These are phyloP conservation scores for Percopsis omiscomaycus DNA, from an alignment of 2,797 vertebrate species.

Conservation along the genomic window DNA sequence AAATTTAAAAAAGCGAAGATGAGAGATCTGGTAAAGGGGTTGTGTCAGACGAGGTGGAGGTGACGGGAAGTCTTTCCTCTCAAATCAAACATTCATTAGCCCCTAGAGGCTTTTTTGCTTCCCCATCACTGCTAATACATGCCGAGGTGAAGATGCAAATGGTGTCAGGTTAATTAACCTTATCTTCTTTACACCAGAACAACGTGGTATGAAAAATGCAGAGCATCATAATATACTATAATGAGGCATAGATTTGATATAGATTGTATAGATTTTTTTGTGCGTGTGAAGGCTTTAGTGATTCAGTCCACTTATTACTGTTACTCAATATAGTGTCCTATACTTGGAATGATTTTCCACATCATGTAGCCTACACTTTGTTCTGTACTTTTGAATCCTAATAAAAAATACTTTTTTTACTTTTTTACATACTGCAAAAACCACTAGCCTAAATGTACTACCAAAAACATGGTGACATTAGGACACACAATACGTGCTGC, in stretches of 20 bases:
- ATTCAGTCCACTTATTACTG: slow-evolving; percentile 31
- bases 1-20: too few species aligned
- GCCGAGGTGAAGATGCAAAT: slow-evolving; percentile 56
- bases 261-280: slow-evolving; percentile 32
- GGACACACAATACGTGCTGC: too few species aligned
- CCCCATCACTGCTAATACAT: slow-evolving; percentile 51
- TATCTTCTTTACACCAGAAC: slow-evolving; percentile 59
- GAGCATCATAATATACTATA: slow-evolving; percentile 7
- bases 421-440: too few species aligned
- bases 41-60: slow-evolving; percentile 47
- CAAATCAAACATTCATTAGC: slow-evolving; percentile 73
- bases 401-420: too few species aligned
- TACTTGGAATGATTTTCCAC: too few species aligned
- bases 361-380: too few species aligned
- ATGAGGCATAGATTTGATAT: too few species aligned
- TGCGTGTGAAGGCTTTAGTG: slow-evolving; percentile 26
- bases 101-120: slow-evolving; percentile 43
- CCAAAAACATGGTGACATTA: too few species aligned
- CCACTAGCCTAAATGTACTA: too few species aligned
- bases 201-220: slow-evolving; percentile 27
- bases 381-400: too few species aligned
- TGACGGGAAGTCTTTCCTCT: slow-evolving; percentile 62
- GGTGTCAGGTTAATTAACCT: slow-evolving; percentile 62
- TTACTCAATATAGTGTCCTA: slow-evolving; percentile 11
- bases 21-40: slow-evolving; percentile 36